A percentile compares a stretch with the other conserved stretches of the same genome.
Conservation (phyloP, 92 coral and sea anemone species). For the Zoanthus sansibaricus region DNA sequence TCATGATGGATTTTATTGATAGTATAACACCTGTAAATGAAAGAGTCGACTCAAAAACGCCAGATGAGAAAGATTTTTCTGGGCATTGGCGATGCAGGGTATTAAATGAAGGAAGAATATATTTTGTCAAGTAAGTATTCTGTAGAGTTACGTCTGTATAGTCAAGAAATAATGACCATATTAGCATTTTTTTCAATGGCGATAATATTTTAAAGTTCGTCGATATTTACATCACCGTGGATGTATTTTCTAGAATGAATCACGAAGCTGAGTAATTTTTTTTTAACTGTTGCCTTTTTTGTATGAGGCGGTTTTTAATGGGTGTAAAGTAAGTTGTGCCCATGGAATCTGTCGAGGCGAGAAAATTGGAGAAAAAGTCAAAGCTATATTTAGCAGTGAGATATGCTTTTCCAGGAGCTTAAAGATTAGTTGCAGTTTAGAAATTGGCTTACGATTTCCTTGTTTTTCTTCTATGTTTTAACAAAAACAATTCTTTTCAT, state of each 20-base stretch:
- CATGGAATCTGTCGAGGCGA: not conserved
- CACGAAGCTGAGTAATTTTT: not conserved
- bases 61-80: not conserved
- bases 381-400: not conserved
- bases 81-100: conserved; percentile 36
- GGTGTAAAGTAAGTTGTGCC: not conserved
- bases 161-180: not conserved
- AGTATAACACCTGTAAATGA: conserved; percentile 24
- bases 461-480: not conserved
- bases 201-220: conserved; percentile 7
- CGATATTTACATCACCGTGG: not conserved
- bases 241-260: not conserved
- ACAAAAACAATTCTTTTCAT: not conserved
- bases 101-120: conserved; percentile 20
- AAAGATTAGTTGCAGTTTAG: not conserved
- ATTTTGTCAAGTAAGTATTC: conserved; percentile 41
- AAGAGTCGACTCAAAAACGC: conserved; percentile 1
- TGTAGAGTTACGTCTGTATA: too few relatives aligned
- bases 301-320: not conserved
- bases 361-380: not conserved
- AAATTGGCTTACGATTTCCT: not conserved
- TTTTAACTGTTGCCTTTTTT: not conserved
- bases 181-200: not conserved
- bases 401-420: not conserved
- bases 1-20: conserved; percentile 34